Evolutionary conservation across 2,888 invertebrate species (phyloP).

Genomic region (Brachyopa scutellaris): DNA sequence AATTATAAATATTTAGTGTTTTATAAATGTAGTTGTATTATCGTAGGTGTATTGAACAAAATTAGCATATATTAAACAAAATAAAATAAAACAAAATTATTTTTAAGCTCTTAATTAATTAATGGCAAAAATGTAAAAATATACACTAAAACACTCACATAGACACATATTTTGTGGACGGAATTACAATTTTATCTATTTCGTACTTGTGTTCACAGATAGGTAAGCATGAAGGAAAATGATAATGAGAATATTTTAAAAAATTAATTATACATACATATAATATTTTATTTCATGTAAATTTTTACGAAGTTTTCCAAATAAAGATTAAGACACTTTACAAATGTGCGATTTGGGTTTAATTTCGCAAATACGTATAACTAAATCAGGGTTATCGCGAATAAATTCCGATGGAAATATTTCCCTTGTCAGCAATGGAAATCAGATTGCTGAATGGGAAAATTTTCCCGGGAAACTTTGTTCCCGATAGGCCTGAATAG

Average conservation of each 20-base stretch:
- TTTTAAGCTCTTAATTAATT: conserved; percentile 68
- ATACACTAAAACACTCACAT: conserved; percentile 75
- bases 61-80: conserved; percentile 63
- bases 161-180: conserved; percentile 63
- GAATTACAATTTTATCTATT: conserved; percentile 64
- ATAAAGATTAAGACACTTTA: conserved; percentile 78
- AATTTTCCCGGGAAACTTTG: no score
- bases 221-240: conserved; percentile 45
- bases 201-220: conserved; percentile 68
- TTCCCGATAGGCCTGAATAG: no score
- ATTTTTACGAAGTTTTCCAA: conserved; percentile 78
- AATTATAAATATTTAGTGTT: conserved; percentile 69
- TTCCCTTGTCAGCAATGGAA: no score
- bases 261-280: conserved; percentile 62
- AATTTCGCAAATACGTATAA: no score
- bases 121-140: conserved; percentile 68
- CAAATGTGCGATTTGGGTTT: conserved; percentile 43
- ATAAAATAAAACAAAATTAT: conserved; percentile 48
- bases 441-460: no score
- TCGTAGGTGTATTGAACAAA: conserved; percentile 70
- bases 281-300: conserved; percentile 72
- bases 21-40: conserved; percentile 73
- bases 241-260: conserved; percentile 53
- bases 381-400: no score
- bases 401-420: no score